Evolutionary conservation across 2,888 invertebrate species (phyloP).

Genomic region (Quadroppia sp.): DNA sequence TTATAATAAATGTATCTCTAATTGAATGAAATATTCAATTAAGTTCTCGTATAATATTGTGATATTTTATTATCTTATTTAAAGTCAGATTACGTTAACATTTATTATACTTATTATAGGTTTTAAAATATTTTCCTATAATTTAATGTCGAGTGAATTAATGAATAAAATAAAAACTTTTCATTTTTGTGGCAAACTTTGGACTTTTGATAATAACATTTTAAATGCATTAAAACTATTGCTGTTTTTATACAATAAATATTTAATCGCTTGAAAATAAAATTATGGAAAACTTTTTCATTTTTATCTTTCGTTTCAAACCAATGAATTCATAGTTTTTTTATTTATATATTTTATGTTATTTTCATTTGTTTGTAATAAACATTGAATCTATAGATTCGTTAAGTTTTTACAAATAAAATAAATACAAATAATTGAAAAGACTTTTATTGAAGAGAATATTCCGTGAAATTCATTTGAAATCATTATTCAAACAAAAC

Average conservation of each 20-base stretch:
- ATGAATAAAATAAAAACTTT: background rate
- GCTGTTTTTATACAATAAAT: conserved; percentile 28
- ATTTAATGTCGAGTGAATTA: no score
- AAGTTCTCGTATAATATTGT: conserved; percentile 2
- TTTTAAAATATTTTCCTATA: background rate
- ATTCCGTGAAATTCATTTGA: no score
- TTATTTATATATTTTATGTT: background rate
- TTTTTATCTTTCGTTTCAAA: conserved; percentile 28
- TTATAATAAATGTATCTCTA: conserved; percentile 21
- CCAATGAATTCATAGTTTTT: conserved; percentile 25
- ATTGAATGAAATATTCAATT: conserved; percentile 25
- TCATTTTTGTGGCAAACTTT: background rate
- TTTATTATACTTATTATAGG: conserved; percentile 1
- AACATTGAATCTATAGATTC: background rate
- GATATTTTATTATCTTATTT: conserved; percentile 27
- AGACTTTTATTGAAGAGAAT: no score
- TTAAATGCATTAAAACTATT: conserved; percentile 13
- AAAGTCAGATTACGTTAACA: background rate
- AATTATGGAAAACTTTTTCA: conserved; percentile 25
- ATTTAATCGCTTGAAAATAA: conserved; percentile 30
- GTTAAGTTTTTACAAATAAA: no score
- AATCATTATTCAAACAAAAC: no score
- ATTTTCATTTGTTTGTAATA: background rate
- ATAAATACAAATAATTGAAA: no score
- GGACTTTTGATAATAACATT: background rate